phyloP scores from a whole-genome alignment of 53 echinoderm and acorn worm species.

The Stichopus horrens region DNA sequence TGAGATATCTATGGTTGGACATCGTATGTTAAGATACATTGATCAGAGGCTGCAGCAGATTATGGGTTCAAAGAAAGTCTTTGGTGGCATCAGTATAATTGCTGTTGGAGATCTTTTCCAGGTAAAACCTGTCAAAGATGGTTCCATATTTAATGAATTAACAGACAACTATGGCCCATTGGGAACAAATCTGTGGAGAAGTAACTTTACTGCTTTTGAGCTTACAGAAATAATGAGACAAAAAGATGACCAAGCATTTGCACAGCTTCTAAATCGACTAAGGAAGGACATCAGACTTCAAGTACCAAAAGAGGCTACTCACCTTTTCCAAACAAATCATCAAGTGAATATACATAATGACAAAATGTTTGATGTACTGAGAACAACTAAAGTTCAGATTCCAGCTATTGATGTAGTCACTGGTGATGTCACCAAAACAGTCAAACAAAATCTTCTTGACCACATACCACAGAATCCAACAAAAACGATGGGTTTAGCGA shows the following conservation, averaged over 20 bases:
- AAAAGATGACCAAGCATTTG: constrained; percentile 24
- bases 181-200: constrained; percentile 11
- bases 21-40: constrained; percentile 27
- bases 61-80: constrained; percentile 17
- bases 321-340: neutral
- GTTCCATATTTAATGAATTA: constrained; percentile 32
- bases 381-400: neutral
- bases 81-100: constrained; percentile 32
- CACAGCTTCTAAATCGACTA: neutral
- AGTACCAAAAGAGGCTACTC: neutral
- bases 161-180: constrained; percentile 49
- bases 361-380: neutral
- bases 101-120: constrained; percentile 47
- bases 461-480: neutral
- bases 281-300: neutral
- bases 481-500: constrained; percentile 8
- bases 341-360: neutral
- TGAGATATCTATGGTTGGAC: constrained; percentile 58
- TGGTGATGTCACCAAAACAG: neutral
- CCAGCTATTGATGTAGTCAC: neutral
- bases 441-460: neutral
- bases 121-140: constrained; percentile 48
- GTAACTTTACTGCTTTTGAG: neutral
- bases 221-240: constrained; percentile 21
- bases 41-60: constrained; percentile 26